Conservation (phyloP, 2,113 vertebrate genomes). For the Saiga tatarica region DNA sequence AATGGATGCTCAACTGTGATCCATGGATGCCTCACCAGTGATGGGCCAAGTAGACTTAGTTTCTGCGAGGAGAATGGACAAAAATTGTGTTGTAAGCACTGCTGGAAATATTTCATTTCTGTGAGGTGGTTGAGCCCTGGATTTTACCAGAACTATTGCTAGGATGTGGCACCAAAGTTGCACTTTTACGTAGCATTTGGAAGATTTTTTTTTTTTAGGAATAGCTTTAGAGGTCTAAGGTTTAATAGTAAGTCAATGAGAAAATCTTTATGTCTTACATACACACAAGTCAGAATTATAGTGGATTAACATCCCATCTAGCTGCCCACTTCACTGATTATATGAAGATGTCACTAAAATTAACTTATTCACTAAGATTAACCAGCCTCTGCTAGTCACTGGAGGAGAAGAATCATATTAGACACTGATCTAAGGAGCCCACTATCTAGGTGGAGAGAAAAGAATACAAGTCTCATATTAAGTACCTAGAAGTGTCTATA, state of each 20-base stretch:
- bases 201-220: not conserved
- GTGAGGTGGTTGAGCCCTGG: not conserved
- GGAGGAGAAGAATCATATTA: not conserved
- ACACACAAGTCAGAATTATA: constrained; percentile 10
- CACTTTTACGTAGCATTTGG: not conserved
- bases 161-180: not conserved
- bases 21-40: not conserved
- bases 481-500: not conserved
- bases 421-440: not conserved
- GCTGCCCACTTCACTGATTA: not conserved
- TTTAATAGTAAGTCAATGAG: not conserved
- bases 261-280: not conserved
- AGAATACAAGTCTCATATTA: not conserved
- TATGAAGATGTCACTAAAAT: not conserved
- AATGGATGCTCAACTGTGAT: not conserved
- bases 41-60: not conserved
- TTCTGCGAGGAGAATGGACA: not conserved
- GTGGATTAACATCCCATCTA: not conserved
- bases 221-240: not conserved
- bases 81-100: not conserved
- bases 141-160: constrained; percentile 16
- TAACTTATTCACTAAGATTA: constrained; percentile 11
- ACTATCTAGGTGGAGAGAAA: not conserved
- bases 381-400: not conserved
- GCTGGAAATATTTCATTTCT: not conserved